phyloP scores from a whole-genome alignment of 2,797 vertebrate genomes.

The Rhynchotus rufescens region DNA sequence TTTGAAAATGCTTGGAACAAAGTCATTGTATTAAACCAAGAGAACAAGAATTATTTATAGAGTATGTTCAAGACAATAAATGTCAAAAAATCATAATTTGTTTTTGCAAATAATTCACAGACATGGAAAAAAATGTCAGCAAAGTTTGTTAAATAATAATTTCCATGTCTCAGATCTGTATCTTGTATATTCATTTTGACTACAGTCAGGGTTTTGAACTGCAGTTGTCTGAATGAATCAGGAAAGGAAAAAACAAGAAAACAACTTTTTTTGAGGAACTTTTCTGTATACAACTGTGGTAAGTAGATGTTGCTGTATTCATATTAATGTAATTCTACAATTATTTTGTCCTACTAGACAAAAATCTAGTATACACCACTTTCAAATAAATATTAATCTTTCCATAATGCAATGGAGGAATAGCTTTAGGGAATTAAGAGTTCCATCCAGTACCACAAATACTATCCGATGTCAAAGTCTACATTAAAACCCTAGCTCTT shows the following conservation, averaged over 20 bases:
- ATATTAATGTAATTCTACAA: background rate
- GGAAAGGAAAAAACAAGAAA: background rate
- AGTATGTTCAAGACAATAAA: constrained; percentile 6
- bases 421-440: background rate
- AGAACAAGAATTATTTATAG: background rate
- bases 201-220: background rate
- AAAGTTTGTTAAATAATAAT: background rate
- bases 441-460: background rate
- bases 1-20: background rate
- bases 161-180: background rate
- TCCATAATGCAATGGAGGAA: background rate
- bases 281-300: background rate
- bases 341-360: background rate
- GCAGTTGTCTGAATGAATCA: background rate
- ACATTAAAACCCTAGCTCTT: background rate
- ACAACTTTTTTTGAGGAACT: background rate
- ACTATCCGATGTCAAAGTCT: background rate
- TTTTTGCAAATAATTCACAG: background rate
- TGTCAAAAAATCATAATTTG: background rate
- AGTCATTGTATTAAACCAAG: background rate
- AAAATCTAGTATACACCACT: background rate
- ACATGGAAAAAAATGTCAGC: background rate
- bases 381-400: background rate
- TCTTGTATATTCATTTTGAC: background rate
- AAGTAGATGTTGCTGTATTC: background rate